Percentiles rank a stretch among this genome's conserved stretches.
Conservation (phyloP, 2,113 vertebrate species). For the Capreolus pygargus region DNA sequence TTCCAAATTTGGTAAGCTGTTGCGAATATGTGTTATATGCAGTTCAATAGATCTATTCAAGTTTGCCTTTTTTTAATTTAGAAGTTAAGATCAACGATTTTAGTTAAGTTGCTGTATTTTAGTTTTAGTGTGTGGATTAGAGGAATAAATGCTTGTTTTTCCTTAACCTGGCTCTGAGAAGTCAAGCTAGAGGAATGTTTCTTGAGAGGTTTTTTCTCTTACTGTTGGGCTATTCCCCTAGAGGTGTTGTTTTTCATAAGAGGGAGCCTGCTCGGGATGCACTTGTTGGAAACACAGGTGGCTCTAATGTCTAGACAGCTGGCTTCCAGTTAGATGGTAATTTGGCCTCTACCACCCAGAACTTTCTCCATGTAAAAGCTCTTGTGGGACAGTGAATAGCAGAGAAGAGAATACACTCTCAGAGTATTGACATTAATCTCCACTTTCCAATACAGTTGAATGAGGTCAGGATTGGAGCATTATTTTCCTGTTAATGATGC, state of each 20-base stretch:
- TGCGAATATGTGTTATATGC: not conserved
- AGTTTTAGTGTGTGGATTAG: not conserved
- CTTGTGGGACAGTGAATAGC: not conserved
- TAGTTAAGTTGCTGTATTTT: not conserved
- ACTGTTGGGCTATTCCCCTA: not conserved
- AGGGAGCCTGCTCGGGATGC: not conserved
- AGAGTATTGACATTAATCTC: not conserved
- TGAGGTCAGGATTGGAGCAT: not conserved
- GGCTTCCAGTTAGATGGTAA: not conserved
- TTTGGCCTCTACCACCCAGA: not conserved
- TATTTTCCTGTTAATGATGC: not conserved
- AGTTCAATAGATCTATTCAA: not conserved
- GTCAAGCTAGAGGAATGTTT: not conserved
- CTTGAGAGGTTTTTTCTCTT: not conserved
- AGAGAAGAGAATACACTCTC: not conserved
- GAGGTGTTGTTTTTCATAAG: not conserved
- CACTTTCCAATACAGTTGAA: not conserved
- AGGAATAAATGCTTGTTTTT: not conserved
- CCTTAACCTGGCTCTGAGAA: not conserved
- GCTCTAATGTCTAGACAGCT: not conserved
- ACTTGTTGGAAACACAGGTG: not conserved
- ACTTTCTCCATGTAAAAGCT: not conserved
- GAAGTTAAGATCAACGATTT: not conserved
- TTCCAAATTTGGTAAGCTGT: constrained; percentile 1
- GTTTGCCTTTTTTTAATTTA: not conserved